Conservation (phyloP, 2,113 vertebrate species). For the Hippocampus mohnikei region DNA sequence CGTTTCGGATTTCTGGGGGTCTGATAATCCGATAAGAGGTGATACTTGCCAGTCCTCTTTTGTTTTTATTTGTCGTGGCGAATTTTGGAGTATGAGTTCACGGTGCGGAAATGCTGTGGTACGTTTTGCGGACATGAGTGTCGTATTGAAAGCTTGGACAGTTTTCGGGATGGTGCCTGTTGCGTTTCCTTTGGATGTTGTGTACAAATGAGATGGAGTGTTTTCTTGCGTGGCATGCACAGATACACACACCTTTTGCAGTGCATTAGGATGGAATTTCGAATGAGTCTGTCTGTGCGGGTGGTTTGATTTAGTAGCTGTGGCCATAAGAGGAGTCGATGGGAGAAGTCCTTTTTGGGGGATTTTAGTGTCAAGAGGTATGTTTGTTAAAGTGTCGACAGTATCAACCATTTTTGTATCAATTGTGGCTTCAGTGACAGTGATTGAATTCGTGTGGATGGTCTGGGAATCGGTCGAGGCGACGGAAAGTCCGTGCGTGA, state of each 20-base stretch:
- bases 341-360: slow-evolving; percentile 17
- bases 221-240: slow-evolving; percentile 36
- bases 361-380: background rate
- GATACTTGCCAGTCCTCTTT: background rate
- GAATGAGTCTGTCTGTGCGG: slow-evolving; percentile 30
- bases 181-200: slow-evolving; percentile 12
- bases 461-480: slow-evolving; percentile 18
- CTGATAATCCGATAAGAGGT: background rate
- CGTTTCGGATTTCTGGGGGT: slow-evolving; percentile 12
- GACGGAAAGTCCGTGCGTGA: slow-evolving; percentile 1
- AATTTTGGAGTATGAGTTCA: background rate
- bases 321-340: slow-evolving; percentile 47
- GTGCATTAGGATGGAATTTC: slow-evolving; percentile 2
- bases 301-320: slow-evolving; percentile 49
- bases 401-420: slow-evolving; percentile 35
- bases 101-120: slow-evolving; percentile 1
- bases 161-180: slow-evolving; percentile 14
- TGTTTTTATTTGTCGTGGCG: background rate
- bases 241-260: slow-evolving; percentile 33
- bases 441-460: slow-evolving; percentile 37
- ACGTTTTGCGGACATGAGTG: slow-evolving; percentile 12
- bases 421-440: slow-evolving; percentile 53
- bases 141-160: background rate
- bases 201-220: slow-evolving; percentile 19
- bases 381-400: background rate